Base-by-base conservation (phyloP, 2,113 vertebrate genomes). In the Cercopithecus mona region DNA sequence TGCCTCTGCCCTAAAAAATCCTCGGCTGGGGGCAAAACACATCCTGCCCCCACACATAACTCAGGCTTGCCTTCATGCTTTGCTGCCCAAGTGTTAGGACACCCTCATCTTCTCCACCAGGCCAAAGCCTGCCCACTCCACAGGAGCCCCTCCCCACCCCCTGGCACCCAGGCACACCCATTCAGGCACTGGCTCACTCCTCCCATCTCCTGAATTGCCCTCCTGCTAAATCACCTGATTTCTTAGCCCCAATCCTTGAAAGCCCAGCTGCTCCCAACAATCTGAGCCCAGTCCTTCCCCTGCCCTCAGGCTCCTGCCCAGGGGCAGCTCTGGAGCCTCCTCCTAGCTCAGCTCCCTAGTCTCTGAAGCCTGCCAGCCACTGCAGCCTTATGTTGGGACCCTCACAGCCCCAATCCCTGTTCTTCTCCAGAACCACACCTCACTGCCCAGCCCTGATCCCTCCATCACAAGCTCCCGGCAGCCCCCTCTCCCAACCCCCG, bases 371-470 rank as follows among this genome's bases (percentile, higher is more conserved):
- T 52, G 68, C 16, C 79, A 59, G 3, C 20, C 6, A 3, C 90
- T 7, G 9, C 38, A 0, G 32, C 43, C 52, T 10, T 12, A 0
- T 30, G 25, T 83, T 25, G 2, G 20, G 8, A 16, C 59, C 35
- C 72, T 45, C 38, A 0, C 23, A 17, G 17, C 11, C 45, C 90
- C 52, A 4, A 35, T 25, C 72, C 45, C 43, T 30, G 17, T 10
- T 45, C 57, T 52, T 23, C 59, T 72, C 38, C 82, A 30, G 38
- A 80, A 55, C 27, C 52, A 32, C 0, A 0, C 72, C 68, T 59
- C 73, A 1, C 43, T 13, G 23, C 83, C 66, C 3, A 0, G 50
- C 66, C 35, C 89, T 61, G 76, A 35, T 0, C 43, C 83, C 50
- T 25, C 8, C 50, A 17, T 25, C 27, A 6, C 40, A 3, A 32